Evolutionary conservation across 2,113 vertebrate genomes (phyloP), one percentile per base, ranked within the genome.

Genomic region (Oryzias woworae): DNA sequence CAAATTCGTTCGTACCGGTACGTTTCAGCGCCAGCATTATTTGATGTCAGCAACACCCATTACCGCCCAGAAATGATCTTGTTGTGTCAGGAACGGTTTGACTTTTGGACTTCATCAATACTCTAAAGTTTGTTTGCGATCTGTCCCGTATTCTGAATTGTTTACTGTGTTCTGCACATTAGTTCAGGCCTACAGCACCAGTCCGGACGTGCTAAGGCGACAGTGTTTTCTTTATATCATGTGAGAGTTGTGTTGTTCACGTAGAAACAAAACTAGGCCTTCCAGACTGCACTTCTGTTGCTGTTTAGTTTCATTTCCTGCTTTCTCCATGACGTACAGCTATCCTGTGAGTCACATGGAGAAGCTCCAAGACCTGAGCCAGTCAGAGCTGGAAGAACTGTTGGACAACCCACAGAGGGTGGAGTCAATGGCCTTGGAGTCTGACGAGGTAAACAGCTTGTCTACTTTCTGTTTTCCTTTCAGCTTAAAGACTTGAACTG

Each of bases 321-420:
- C 54, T 4, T 66, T 4, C 7, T 28, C 26, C 26, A 2, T 87
- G 79, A 75, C 36, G 31, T 56, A 73, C 81, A 92, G 91, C 74
- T 81, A 78, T 85, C 75, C 85, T 90, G 89, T 90, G 86, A 90
- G 92, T 91, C 89, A 86, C 64, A 93, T 93, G 92, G 92, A 92
- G 79, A 93, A 92, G 78, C 89, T 93, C 76, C 90, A 90, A 80
- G 91, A 93, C 64, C 82, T 93, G 62, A 90, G 78, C 84, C 91
- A 92, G 81, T 89, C 91, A 62, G 91, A 92, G 86, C 86, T 93
- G 10, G 86, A 92, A 80, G 89, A 91, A 77, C 82, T 93, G 55
- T 88, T 93, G 85, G 91, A 92, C 64, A 87, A 85, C 73, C 71
- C 87, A 0, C 88, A 91, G 72, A 85, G 86, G 82, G 86, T 93